A percentile compares a stretch with the other conserved stretches of the same genome.
Evolutionary conservation across 2,113 vertebrate genomes (phyloP).

Genomic region (Myiopsitta monachus): DNA sequence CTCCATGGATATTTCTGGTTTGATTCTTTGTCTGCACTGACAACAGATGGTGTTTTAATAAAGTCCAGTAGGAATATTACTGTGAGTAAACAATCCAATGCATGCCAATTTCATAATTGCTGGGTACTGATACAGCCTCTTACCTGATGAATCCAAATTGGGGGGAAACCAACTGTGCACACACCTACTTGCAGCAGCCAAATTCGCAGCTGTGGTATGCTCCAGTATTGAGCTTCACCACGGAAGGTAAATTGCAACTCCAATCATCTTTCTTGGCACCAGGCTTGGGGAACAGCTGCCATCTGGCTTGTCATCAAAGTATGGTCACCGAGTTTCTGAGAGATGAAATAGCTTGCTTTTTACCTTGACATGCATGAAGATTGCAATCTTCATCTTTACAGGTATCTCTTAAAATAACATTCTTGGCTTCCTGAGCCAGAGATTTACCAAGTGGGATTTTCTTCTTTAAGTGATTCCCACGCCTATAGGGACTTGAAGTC

Average conservation of each 20-base stretch:
- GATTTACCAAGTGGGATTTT: conserved; percentile 65
- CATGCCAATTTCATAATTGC: conserved; percentile 99
- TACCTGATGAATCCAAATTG: conserved; percentile 89
- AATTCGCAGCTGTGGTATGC: conserved; percentile 87
- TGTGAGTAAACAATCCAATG: conserved; percentile 96
- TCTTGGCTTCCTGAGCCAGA: conserved; percentile 58
- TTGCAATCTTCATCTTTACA: conserved; percentile 69
- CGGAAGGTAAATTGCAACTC: conserved; percentile 82
- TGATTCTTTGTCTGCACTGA: conserved; percentile 86
- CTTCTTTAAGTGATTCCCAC: conserved; percentile 72
- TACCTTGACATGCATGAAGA: conserved; percentile 59
- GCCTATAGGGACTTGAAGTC: conserved; percentile 72
- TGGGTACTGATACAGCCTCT: conserved; percentile 95
- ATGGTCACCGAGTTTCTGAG: conserved; percentile 73
- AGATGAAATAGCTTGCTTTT: conserved; percentile 76
- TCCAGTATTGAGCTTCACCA: conserved; percentile 73
- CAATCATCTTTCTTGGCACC: conserved; percentile 78
- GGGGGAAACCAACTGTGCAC: conserved; percentile 78
- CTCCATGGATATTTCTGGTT: conserved; percentile 64
- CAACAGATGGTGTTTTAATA: conserved; percentile 99
- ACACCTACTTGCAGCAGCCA: conserved; percentile 89
- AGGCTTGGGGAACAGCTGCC: conserved; percentile 71
- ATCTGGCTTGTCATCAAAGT: conserved; percentile 83
- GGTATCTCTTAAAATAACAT: conserved; percentile 69
- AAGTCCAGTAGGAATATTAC: conserved; percentile 99